phyloP scores from a whole-genome alignment of 2,797 vertebrate genomes.

The Danionella dracula region DNA sequence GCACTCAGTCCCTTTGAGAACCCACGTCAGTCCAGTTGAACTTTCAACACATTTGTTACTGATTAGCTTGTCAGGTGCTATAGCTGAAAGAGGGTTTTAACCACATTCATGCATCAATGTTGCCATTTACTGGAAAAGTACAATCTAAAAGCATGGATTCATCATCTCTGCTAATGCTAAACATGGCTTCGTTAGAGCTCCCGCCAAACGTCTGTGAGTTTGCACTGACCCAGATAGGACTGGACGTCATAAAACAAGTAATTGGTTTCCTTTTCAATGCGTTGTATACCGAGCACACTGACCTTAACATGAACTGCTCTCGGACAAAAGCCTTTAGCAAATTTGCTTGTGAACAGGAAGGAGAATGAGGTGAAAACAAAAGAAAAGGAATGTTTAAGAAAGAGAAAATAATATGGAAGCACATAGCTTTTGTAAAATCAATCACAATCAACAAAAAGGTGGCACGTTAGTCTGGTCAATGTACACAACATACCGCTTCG shows the following conservation, averaged over 20 bases:
- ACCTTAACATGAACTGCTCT: constrained; percentile 37
- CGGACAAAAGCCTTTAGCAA: constrained; percentile 32
- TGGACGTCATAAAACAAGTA: constrained; percentile 10
- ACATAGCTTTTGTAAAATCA: neutral
- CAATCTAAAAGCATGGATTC: neutral
- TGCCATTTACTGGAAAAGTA: constrained; percentile 27
- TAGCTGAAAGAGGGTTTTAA: neutral
- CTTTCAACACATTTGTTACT: neutral
- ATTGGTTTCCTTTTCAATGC: neutral
- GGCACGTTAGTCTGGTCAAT: too few relatives aligned
- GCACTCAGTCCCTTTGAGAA: neutral
- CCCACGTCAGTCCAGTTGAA: neutral
- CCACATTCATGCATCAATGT: constrained; percentile 14
- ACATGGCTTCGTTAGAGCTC: constrained; percentile 7
- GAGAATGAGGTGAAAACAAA: neutral
- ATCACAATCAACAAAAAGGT: too few relatives aligned
- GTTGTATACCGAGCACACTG: constrained; percentile 21
- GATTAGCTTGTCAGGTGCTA: neutral
- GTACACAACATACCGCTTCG: too few relatives aligned
- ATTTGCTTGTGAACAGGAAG: neutral
- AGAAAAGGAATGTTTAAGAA: neutral
- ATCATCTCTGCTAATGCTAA: constrained; percentile 4
- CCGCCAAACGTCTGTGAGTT: neutral
- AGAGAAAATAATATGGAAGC: neutral
- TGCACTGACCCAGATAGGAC: constrained; percentile 23